phyloP scores from a whole-genome alignment of 2,888 invertebrate genomes.

The Eupithecia inturbata region DNA sequence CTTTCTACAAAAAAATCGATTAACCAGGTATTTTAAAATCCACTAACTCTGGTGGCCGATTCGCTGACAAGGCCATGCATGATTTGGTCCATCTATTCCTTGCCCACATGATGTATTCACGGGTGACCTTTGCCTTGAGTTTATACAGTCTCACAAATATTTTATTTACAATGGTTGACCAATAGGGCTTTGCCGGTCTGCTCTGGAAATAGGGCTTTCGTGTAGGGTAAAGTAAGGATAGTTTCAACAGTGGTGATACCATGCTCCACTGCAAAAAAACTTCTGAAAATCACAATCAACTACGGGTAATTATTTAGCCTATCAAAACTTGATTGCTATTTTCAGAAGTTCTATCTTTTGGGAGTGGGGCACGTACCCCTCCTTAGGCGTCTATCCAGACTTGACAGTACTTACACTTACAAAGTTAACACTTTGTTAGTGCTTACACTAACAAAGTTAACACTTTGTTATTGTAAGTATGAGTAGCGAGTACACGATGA shows the following conservation, averaged over 20 bases:
- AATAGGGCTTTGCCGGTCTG: background rate
- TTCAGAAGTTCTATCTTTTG: no score
- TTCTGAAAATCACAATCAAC: no score
- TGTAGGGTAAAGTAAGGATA: background rate
- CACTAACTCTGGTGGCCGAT: background rate
- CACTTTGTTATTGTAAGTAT: no score
- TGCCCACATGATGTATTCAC: conserved; percentile 35
- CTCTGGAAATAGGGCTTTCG: background rate
- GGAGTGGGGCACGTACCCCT: no score
- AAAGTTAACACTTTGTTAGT: background rate
- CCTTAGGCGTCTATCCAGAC: no score
- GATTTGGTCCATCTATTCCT: conserved; percentile 32
- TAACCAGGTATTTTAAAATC: background rate
- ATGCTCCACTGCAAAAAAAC: no score
- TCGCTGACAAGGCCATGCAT: conserved; percentile 26
- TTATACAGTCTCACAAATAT: conserved; percentile 35
- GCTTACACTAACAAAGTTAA: background rate
- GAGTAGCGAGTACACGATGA: background rate
- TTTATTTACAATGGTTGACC: conserved; percentile 27
- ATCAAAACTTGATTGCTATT: no score
- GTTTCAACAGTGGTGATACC: no score
- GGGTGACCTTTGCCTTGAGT: conserved; percentile 40
- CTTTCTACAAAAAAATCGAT: background rate
- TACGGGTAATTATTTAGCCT: no score
- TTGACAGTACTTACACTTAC: background rate